Percentiles rank a stretch among this genome's conserved stretches.
Conservation (phyloP, 1,140 invertebrate species). For the Trichomalopsis sarcophagae region DNA sequence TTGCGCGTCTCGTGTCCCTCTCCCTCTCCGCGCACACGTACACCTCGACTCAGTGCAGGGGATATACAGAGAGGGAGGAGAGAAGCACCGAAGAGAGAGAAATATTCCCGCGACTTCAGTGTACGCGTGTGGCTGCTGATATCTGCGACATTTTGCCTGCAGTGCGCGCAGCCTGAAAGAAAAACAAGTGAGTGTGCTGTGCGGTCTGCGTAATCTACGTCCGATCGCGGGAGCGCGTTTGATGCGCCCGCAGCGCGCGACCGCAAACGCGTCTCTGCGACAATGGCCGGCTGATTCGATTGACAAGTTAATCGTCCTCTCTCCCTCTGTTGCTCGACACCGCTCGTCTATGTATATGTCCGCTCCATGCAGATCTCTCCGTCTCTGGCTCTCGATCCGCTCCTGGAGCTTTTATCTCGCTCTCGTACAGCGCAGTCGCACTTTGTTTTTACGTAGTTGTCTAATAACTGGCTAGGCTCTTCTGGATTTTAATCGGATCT, state of each 20-base stretch:
- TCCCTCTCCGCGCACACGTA: not conserved
- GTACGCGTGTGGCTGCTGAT: not conserved
- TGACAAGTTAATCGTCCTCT: slow-evolving; percentile 51
- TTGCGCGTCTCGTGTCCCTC: slow-evolving; percentile 27
- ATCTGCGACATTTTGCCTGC: not conserved
- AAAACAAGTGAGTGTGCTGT: not conserved
- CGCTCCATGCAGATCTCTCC: not conserved
- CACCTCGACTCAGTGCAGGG: not conserved
- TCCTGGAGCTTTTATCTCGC: slow-evolving; percentile 43
- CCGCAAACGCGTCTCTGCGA: slow-evolving; percentile 34
- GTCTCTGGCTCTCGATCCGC: slow-evolving; percentile 24
- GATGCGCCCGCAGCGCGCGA: slow-evolving; percentile 14
- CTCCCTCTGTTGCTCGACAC: not conserved
- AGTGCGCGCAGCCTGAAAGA: not conserved
- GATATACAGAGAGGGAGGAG: not conserved
- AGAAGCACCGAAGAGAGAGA: not conserved
- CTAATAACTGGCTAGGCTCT: not conserved
- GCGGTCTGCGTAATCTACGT: not conserved
- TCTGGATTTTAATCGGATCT: not conserved
- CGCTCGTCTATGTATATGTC: slow-evolving; percentile 8
- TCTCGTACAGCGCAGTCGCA: not conserved
- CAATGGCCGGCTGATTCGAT: slow-evolving; percentile 50
- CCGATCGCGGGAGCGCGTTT: not conserved
- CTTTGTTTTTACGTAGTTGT: not conserved
- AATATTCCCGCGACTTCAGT: not conserved